Evolutionary conservation across 2,888 invertebrate genomes (phyloP).

Genomic region (Leuctra nigra): DNA sequence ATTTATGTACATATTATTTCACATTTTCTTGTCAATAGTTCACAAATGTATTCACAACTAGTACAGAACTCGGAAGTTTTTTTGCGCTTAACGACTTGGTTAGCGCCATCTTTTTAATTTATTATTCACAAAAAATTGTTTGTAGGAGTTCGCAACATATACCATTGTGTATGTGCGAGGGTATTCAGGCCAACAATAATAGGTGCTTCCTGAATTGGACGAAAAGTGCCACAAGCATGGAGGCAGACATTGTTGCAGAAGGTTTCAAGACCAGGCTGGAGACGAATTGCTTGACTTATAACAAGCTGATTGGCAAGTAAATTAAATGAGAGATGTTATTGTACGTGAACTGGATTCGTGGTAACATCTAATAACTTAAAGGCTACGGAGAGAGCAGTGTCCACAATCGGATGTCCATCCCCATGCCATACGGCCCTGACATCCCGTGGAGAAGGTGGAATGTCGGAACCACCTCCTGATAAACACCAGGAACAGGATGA

Average conservation of each 20-base stretch:
- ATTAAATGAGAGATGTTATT: no score
- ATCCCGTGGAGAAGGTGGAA: conserved; percentile 8
- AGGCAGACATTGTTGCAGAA: conserved; percentile 2
- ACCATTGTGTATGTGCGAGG: not conserved
- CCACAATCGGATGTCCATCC: not conserved
- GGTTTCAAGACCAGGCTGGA: not conserved
- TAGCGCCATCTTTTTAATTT: no score
- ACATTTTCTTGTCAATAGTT: no score
- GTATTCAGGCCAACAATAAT: not conserved
- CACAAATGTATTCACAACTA: no score
- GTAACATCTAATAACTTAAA: not conserved
- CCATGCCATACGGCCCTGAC: conserved; percentile 13
- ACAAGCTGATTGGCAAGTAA: not conserved
- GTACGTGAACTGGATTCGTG: no score
- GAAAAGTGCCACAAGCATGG: conserved; percentile 11
- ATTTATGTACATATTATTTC: no score
- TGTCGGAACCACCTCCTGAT: not conserved
- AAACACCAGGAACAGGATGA: not conserved
- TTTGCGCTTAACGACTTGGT: no score
- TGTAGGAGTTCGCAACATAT: not conserved
- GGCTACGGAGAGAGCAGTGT: conserved; percentile 19
- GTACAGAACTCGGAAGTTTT: not conserved
- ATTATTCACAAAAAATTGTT: no score
- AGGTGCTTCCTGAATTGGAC: not conserved
- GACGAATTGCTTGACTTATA: not conserved